Evolutionary conservation across 35 echinoderm and acorn worm species (phyloP).

Genomic region (Diadema setosum): DNA sequence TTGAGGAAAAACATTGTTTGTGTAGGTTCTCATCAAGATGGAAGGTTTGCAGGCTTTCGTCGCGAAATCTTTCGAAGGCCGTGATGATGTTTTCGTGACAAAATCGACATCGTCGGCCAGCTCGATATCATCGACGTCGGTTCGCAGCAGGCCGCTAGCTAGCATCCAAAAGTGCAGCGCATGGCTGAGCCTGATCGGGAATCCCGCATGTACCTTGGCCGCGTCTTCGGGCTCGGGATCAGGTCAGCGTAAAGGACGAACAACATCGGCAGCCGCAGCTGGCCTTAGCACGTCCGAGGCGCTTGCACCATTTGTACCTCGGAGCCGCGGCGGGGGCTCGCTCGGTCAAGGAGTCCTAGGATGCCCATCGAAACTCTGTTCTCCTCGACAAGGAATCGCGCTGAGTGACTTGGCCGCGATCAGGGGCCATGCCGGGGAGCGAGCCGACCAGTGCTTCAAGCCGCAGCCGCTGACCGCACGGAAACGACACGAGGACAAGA

Average conservation of each 20-base stretch:
- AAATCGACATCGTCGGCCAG: not conserved
- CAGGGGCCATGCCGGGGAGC: not conserved
- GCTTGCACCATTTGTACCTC: not conserved
- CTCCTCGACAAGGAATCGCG: not conserved
- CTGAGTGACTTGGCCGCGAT: not conserved
- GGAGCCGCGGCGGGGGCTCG: not conserved
- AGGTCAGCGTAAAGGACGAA: not conserved
- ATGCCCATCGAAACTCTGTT: not conserved
- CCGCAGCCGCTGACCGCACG: not conserved
- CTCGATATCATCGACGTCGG: slow-evolving; percentile 4
- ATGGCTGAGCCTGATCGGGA: slow-evolving; percentile 70
- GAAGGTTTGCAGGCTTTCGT: slow-evolving; percentile 89
- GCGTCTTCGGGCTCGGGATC: not conserved
- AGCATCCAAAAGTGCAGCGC: slow-evolving; percentile 67
- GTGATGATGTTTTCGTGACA: not conserved
- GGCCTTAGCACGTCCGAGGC: not conserved
- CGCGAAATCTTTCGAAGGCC: slow-evolving; percentile 75
- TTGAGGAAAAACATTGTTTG: not conserved
- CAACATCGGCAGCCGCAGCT: not conserved
- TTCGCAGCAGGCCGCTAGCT: slow-evolving; percentile 32
- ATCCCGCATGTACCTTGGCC: not conserved
- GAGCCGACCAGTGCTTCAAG: not conserved
- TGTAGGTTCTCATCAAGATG: not conserved
- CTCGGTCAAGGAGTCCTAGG: not conserved
- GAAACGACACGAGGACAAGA: not conserved